Evolutionary conservation across 2,113 vertebrate genomes (phyloP).

Genomic region (Pholis gunnellus): DNA sequence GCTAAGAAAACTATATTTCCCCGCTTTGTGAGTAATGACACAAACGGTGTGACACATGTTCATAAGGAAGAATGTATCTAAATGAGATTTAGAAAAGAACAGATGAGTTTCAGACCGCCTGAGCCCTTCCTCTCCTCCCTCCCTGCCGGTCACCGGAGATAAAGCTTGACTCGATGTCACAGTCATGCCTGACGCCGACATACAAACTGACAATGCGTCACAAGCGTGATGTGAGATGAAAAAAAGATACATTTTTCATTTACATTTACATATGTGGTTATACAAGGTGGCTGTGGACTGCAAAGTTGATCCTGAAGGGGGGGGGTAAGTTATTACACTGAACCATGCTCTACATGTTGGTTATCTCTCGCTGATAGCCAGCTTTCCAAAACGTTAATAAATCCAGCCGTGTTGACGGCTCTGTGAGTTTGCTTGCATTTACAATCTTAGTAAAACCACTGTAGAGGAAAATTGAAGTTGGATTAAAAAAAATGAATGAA

Average conservation of each 20-base stretch:
- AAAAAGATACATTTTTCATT: constrained; percentile 63
- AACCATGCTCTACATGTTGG: constrained; percentile 78
- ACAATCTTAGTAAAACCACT: constrained; percentile 86
- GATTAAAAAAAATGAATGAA: constrained; percentile 83
- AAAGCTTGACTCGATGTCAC: constrained; percentile 63
- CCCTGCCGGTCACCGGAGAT: constrained; percentile 41
- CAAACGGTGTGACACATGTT: constrained; percentile 29
- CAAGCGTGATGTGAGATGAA: constrained; percentile 48
- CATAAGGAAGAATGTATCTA: constrained; percentile 27
- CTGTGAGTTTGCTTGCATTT: constrained; percentile 81
- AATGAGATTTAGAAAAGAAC: constrained; percentile 56
- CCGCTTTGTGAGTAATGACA: not conserved
- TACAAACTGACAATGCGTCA: constrained; percentile 49
- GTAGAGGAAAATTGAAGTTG: constrained; percentile 88
- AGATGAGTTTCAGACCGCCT: constrained; percentile 21
- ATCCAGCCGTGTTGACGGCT: constrained; percentile 79
- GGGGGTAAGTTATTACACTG: constrained; percentile 69
- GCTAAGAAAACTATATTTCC: not conserved
- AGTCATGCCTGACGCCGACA: constrained; percentile 45
- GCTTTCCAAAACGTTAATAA: constrained; percentile 81
- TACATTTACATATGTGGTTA: constrained; percentile 70
- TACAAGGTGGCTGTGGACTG: constrained; percentile 53
- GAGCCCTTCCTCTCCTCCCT: constrained; percentile 11
- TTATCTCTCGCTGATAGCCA: constrained; percentile 82
- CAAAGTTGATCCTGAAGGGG: constrained; percentile 64